Evolutionary conservation across 2,888 invertebrate genomes (phyloP).

Genomic region (Ligdia adustata): DNA sequence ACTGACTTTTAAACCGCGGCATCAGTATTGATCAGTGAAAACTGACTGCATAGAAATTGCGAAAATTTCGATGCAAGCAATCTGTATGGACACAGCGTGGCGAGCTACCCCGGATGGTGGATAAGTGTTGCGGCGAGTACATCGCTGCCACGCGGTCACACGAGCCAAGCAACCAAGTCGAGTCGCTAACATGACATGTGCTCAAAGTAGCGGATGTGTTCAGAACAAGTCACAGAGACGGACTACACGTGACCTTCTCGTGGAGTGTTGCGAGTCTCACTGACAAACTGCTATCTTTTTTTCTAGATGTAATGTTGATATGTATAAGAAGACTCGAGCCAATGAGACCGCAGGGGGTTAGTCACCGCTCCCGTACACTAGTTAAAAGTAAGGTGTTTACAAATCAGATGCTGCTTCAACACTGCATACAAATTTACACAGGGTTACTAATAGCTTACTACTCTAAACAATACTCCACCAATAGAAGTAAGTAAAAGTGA

Average conservation of each 20-base stretch:
- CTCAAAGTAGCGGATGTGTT: constrained; percentile 39
- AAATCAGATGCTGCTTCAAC: constrained; percentile 40
- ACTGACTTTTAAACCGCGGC: no score
- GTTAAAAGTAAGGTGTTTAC: constrained; percentile 25
- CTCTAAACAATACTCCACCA: no score
- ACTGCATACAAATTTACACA: no score
- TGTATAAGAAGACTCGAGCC: constrained; percentile 1
- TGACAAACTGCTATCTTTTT: no score
- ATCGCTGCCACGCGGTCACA: constrained; percentile 38
- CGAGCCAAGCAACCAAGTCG: constrained; percentile 49
- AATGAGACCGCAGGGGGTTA: constrained; percentile 38
- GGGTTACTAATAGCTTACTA: no score
- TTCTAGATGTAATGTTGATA: no score
- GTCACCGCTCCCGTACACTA: constrained; percentile 42
- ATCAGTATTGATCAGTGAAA: no score
- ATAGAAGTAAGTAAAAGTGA: no score
- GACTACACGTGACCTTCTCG: constrained; percentile 18
- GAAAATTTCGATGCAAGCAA: no score
- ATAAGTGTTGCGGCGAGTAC: constrained; percentile 33
- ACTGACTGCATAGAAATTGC: no score
- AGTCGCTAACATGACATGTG: constrained; percentile 55
- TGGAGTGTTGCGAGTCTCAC: constrained; percentile 21
- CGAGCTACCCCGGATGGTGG: no score
- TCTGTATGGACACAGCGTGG: no score
- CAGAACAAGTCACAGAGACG: constrained; percentile 27